phyloP scores from a whole-genome alignment of 23 tunicate species.

The Diplosoma virens region DNA sequence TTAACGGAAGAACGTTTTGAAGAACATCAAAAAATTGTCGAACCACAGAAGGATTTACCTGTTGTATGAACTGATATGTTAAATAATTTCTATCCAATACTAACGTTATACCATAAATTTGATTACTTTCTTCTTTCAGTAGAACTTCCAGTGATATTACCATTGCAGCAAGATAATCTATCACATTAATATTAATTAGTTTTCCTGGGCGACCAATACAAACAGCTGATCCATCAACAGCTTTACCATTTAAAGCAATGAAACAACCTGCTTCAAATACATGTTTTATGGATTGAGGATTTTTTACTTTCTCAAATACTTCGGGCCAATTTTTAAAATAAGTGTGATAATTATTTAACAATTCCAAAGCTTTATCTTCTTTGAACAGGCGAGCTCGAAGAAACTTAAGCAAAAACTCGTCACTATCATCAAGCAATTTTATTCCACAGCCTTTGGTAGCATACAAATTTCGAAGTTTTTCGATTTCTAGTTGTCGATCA shows the following conservation, averaged over 20 bases:
- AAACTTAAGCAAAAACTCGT: slow-evolving; percentile 54
- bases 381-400: slow-evolving; percentile 69
- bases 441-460: neutral
- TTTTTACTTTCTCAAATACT: slow-evolving; percentile 62
- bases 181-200: slow-evolving; percentile 24
- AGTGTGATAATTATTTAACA: slow-evolving; percentile 57
- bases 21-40: slow-evolving; percentile 45
- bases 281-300: slow-evolving; percentile 37
- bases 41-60: slow-evolving; percentile 65
- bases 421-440: slow-evolving; percentile 6
- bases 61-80: slow-evolving; percentile 41
- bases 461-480: slow-evolving; percentile 33
- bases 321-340: slow-evolving; percentile 38
- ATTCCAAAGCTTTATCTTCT: slow-evolving; percentile 47
- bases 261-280: slow-evolving; percentile 40
- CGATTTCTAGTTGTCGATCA: slow-evolving; percentile 43
- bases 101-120: slow-evolving; percentile 76
- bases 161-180: slow-evolving; percentile 46
- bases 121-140: slow-evolving; percentile 57
- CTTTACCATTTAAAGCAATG: slow-evolving; percentile 37
- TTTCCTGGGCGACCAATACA: slow-evolving; percentile 56
- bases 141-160: slow-evolving; percentile 29
- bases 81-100: slow-evolving; percentile 53
- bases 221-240: slow-evolving; percentile 60
- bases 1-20: slow-evolving; percentile 76